Evolutionary conservation across 2,888 invertebrate species (phyloP), one percentile per base, ranked within the genome.

Genomic region (Pherbina coryleti): DNA sequence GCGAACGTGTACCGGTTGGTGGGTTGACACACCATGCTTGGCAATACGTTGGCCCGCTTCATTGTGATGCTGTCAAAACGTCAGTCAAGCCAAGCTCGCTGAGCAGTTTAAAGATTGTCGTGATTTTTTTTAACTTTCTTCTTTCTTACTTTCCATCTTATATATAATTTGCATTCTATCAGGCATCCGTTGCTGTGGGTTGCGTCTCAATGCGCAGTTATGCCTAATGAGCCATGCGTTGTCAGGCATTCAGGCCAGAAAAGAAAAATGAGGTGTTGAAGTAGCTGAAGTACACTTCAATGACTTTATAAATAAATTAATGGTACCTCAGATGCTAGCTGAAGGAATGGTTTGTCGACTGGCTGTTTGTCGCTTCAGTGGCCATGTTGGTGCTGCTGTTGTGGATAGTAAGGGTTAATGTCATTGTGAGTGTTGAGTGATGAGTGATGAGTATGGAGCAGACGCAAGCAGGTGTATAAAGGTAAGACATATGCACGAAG

Each of bases 261-360:
- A 67, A 11, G 70, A 70, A 44, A 22, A 60, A 31, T 19, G 31
- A 64, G 55, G 31, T 55, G 70, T 72, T 64, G 5, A 67, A 37
- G 71, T 70, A 37, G 49, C 71, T 75, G 19, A 49, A 37, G 75
- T 55, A 80, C 80, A 82, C 82, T 79, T 81, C 77, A 82, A 80
- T 80, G 83, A 79, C 75, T 82, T 80, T 81, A 84, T 84, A 86
- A 86, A 85, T 85, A 85, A 84, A 85, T 86, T 86, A 83, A 82
- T n/a, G 44, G 49, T 34, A 49, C 53, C 28, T 49, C 34, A 34
- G n/a, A n/a, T 64, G 34, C 8, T 34, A 64, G 14, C 22, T 9
- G 7, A 25, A 2, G 57, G 22, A 2, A 9, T 28, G 28, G 11
- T 5, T 5, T 28, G 8, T 1, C n/a, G 22, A 57, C 9, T 57